Conservation (phyloP, 1,140 invertebrate genomes). For the Chironomus tepperi region DNA sequence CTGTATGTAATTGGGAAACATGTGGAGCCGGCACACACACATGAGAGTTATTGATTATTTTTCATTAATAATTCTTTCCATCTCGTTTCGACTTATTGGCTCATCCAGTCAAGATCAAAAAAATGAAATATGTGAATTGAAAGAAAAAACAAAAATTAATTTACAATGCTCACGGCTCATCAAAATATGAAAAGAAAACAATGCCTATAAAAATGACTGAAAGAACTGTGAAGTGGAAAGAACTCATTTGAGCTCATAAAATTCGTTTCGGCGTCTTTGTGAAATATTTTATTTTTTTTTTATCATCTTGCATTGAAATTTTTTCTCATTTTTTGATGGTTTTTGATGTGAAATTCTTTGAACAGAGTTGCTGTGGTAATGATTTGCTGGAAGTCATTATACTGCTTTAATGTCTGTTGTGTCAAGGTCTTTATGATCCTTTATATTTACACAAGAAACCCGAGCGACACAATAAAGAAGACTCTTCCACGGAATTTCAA, state of each 20-base stretch:
- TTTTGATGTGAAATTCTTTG: too few relatives aligned
- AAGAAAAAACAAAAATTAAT: conserved; percentile 5
- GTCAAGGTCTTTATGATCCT: too few relatives aligned
- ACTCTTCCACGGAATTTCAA: too few relatives aligned
- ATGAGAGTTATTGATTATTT: conserved; percentile 20
- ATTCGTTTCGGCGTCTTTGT: conserved; percentile 1
- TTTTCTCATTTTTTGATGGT: too few relatives aligned
- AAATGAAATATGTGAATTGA: background rate
- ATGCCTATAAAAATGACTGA: too few relatives aligned
- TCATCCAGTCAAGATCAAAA: background rate
- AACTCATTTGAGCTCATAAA: conserved; percentile 13
- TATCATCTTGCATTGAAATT: background rate
- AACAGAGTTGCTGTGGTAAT: too few relatives aligned
- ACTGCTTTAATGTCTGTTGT: too few relatives aligned
- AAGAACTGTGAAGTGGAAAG: conserved; percentile 2
- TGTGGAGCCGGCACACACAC: background rate
- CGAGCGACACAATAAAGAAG: too few relatives aligned
- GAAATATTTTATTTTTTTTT: background rate
- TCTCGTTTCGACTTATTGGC: background rate
- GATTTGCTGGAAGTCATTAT: too few relatives aligned
- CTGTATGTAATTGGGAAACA: background rate
- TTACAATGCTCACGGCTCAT: conserved; percentile 12
- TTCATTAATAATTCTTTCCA: conserved; percentile 19
- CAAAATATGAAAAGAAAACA: background rate
- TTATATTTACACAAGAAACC: too few relatives aligned